Base-by-base conservation (phyloP, 2,797 vertebrate genomes). In the Tolypeutes matacus region DNA sequence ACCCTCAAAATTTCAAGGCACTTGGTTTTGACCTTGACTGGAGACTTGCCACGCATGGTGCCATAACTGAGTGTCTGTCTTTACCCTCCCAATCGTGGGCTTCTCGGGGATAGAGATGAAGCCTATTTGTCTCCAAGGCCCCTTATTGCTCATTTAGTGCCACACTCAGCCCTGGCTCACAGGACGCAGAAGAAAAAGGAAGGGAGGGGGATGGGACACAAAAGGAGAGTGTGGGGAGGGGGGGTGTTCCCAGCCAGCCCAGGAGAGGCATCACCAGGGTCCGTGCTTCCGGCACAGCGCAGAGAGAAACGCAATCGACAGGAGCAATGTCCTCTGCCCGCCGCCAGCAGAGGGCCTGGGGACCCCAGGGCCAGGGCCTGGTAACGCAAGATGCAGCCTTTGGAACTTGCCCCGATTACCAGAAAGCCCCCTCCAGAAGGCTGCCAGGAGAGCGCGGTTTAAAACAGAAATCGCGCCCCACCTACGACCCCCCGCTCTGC, bases 361-460 rank as follows among this genome's bases (percentile, higher is more conserved):
- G 15, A 23, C n/a, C 10, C 46, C 53, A 7, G 17, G 39, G 29
- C 25, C 25, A 18, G 77, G 0, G 0, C 42, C 70, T 31, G n/a
- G 20, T 5, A 69, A 42, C 27, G 39, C 51, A 75, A 39, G 58
- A 20, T 21, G 2, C 1, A 0, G 20, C 46, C 46, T 39, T 34
- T 34, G 31, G 58, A 51, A 11, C 15, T 0, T 0, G 15, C 42
- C 7, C 10, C 8, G 80, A 7, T 29, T 82, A 2, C 14, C 53
- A 13, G 46, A 15, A 34, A 15, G 49, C 11, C 15, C n/a, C 0
- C 0, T 10, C 2, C 51, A 4, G 64, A 34, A 36, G 27, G 36
- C 17, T 69, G 4, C 58, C 1, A 2, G 25, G 31, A 31, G 31
- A 36, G 3, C 29, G 91, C 9, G n/a, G 80, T 21, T 39, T 2